These are phyloP conservation scores for Brachyrhaphis roseni DNA, from an alignment of 2,797 vertebrate species.

Conservation along the genomic window DNA sequence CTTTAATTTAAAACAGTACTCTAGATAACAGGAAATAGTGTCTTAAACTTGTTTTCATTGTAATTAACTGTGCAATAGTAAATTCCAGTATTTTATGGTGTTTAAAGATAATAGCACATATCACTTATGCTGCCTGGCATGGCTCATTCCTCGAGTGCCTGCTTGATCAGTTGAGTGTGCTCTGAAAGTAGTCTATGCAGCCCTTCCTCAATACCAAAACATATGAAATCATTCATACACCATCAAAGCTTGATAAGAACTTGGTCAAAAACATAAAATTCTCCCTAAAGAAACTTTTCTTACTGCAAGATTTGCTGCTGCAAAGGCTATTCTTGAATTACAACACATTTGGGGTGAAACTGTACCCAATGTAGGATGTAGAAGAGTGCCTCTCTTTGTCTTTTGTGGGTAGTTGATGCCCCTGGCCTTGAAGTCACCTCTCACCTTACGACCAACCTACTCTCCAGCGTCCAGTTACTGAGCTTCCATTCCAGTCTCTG, in stretches of 20 bases:
- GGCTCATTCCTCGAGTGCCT: background rate
- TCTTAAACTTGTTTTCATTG: background rate
- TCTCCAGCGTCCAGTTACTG: constrained; percentile 4
- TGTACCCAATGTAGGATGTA: constrained; percentile 7
- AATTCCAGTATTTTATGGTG: background rate
- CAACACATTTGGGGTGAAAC: constrained; percentile 1
- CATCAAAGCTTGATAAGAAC: background rate
- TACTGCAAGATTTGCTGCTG: background rate
- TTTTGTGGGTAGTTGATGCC: constrained; percentile 48
- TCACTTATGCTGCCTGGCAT: background rate
- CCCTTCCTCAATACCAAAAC: background rate
- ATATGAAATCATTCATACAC: background rate
- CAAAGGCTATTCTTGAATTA: background rate
- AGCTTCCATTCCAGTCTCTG: constrained; percentile 12
- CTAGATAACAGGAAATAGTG: background rate
- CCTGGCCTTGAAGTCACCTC: constrained; percentile 27
- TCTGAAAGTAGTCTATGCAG: background rate
- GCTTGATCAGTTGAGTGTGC: background rate
- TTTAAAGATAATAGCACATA: background rate
- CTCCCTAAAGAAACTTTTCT: background rate
- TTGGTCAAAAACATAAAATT: background rate
- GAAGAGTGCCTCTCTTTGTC: constrained; percentile 19
- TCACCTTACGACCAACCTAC: constrained; percentile 33
- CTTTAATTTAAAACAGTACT: background rate
- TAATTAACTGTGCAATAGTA: background rate